Percentiles rank a stretch among this genome's conserved stretches.
phyloP scores from a whole-genome alignment of 2,888 invertebrate genomes.

The Prostheceraeus crozeri region DNA sequence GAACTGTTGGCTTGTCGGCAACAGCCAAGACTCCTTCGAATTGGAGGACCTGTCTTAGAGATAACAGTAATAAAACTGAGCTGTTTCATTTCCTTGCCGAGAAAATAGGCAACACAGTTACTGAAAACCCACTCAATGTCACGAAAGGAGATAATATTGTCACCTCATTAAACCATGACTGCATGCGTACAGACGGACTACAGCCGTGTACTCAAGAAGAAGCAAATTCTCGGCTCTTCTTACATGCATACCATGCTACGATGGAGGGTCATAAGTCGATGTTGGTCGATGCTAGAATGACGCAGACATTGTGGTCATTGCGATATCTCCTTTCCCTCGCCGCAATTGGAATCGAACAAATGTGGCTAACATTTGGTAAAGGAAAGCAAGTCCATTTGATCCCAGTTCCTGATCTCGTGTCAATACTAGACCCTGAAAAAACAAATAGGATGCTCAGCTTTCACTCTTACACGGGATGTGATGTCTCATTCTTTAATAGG shows the following conservation, averaged over 20 bases:
- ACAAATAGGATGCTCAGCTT: slow-evolving; percentile 39
- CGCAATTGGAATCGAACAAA: slow-evolving; percentile 35
- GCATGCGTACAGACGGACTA: too few species aligned
- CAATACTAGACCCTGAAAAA: slow-evolving; percentile 40
- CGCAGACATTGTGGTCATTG: slow-evolving; percentile 36
- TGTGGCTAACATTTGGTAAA: slow-evolving; percentile 42
- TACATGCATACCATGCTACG: slow-evolving; percentile 38
- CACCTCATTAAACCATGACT: too few species aligned
- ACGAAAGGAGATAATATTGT: slow-evolving; percentile 39
- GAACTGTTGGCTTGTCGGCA: slow-evolving; percentile 34
- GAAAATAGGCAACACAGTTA: slow-evolving; percentile 29
- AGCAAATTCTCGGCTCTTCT: too few species aligned
- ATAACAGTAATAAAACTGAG: slow-evolving; percentile 40
- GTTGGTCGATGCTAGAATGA: slow-evolving; percentile 35
- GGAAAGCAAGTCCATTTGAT: slow-evolving; percentile 40
- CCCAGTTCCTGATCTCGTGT: slow-evolving; percentile 40
- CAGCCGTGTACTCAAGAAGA: too few species aligned
- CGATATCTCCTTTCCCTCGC: slow-evolving; percentile 28
- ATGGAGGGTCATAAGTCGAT: slow-evolving; percentile 32
- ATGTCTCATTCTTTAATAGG: slow-evolving; percentile 42
- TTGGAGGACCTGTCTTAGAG: slow-evolving; percentile 39
- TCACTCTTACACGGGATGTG: slow-evolving; percentile 44
- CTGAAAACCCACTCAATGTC: slow-evolving; percentile 37
- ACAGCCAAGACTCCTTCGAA: slow-evolving; percentile 36
- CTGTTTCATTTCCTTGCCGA: slow-evolving; percentile 41